A percentile compares a stretch with the other conserved stretches of the same genome.
Conservation (phyloP, 2,113 vertebrate species). For the Phocoena phocoena region DNA sequence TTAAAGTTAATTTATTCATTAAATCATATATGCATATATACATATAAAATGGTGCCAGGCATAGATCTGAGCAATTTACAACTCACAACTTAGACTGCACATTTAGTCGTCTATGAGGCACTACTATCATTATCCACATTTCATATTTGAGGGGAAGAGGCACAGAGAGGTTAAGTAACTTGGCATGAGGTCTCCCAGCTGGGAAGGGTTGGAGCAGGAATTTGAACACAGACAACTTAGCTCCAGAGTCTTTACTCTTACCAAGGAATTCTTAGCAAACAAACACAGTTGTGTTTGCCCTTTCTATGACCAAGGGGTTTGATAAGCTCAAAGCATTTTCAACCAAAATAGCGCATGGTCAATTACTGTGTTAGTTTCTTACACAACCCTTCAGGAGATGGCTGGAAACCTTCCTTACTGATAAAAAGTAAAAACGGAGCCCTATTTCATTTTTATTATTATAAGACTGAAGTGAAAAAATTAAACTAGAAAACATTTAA, state of each 20-base stretch:
- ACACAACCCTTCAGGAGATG: neutral
- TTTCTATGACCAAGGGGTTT: neutral
- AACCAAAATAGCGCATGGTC: neutral
- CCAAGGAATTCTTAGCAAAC: neutral
- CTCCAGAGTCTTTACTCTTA: neutral
- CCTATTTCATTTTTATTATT: neutral
- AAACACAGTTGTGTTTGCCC: neutral
- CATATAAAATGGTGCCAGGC: neutral
- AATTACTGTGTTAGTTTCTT: neutral
- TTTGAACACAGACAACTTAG: neutral
- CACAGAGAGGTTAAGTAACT: too few relatives aligned
- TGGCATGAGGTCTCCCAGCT: neutral
- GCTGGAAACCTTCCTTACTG: neutral
- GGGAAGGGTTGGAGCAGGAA: neutral
- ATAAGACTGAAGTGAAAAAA: neutral
- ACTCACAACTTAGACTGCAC: neutral
- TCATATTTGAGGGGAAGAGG: neutral
- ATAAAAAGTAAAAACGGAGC: neutral
- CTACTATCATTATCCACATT: neutral
- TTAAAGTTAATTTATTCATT: conserved; percentile 22
- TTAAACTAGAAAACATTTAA: neutral
- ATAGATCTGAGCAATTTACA: neutral
- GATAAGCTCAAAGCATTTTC: neutral
- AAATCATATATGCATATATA: neutral
- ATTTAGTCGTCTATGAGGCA: neutral